Evolutionary conservation across 1,140 invertebrate species (phyloP).

Genomic region (Belonocnema kinseyi): DNA sequence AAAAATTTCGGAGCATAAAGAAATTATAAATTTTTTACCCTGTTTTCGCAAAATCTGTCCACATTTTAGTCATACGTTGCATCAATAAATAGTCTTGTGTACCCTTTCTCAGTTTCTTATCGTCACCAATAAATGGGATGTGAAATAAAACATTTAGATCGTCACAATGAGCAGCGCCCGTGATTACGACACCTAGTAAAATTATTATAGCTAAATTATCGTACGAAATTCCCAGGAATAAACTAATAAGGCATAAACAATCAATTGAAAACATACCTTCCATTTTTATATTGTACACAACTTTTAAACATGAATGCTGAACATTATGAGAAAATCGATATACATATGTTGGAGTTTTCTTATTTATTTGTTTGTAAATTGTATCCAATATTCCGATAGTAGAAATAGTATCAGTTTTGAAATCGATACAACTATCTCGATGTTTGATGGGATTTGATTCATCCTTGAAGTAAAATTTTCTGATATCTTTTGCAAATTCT

Average conservation of each 20-base stretch:
- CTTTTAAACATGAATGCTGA: neutral
- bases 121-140: neutral
- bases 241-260: no score
- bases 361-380: neutral
- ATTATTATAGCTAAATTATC: no score
- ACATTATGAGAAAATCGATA: neutral
- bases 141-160: no score
- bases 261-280: no score
- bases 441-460: constrained; percentile 43
- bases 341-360: no score
- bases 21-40: constrained; percentile 22
- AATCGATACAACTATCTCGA: no score
- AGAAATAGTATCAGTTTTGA: constrained; percentile 36
- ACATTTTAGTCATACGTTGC: constrained; percentile 42
- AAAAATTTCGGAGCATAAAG: neutral
- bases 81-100: constrained; percentile 34
- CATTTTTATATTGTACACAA: neutral
- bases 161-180: no score
- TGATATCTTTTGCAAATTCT: constrained; percentile 75
- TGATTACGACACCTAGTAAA: no score
- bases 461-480: constrained; percentile 79
- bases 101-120: constrained; percentile 28
- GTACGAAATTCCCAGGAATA: no score
- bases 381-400: constrained; percentile 40
- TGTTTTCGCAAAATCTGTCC: constrained; percentile 42